Evolutionary conservation across 2,888 invertebrate species (phyloP).

Genomic region (Uloborus plumipes): DNA sequence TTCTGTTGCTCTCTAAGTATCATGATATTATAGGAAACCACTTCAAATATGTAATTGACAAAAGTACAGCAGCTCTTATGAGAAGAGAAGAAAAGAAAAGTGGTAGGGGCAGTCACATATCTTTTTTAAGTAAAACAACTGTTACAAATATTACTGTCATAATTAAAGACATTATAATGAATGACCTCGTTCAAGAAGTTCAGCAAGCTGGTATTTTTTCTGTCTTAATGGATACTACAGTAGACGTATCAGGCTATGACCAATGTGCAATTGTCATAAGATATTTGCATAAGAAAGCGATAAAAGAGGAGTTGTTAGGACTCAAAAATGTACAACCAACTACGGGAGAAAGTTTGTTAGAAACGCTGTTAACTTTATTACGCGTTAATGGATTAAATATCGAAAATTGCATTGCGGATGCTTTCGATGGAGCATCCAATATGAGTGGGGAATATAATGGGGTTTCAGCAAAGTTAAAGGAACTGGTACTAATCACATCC

Average conservation of each 20-base stretch:
- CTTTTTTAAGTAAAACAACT: not conserved
- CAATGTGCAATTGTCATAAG: not conserved
- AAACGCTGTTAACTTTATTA: not conserved
- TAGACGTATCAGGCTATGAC: not conserved
- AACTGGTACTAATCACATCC: not conserved
- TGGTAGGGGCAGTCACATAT: not conserved
- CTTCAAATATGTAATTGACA: not conserved
- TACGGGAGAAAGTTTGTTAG: no score
- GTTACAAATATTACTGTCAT: not conserved
- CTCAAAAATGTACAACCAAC: no score
- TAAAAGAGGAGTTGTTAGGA: not conserved
- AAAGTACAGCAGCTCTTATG: not conserved
- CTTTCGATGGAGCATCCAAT: not conserved
- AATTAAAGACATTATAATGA: not conserved
- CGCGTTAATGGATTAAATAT: not conserved
- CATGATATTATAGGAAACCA: not conserved
- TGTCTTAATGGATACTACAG: not conserved
- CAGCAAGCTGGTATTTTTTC: not conserved
- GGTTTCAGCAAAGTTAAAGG: not conserved
- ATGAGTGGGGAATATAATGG: not conserved
- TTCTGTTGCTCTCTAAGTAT: not conserved
- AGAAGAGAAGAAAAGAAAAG: not conserved
- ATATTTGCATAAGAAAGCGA: not conserved
- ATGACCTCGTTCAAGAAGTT: not conserved
- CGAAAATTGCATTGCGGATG: not conserved